phyloP scores from a whole-genome alignment of 2,888 invertebrate genomes.

The Eilema sororculum region DNA sequence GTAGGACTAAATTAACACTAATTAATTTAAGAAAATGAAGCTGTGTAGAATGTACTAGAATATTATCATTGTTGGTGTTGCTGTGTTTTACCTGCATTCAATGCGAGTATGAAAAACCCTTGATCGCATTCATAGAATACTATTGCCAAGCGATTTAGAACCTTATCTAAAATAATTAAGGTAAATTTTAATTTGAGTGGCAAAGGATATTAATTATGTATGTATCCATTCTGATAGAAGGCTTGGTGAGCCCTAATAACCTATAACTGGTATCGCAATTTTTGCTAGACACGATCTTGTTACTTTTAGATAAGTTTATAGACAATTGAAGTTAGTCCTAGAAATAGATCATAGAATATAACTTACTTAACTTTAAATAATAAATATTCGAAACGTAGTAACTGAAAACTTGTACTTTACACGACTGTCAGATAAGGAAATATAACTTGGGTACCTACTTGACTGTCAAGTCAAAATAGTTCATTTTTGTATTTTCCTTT shows the following conservation, averaged over 20 bases:
- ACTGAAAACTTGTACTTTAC: neutral
- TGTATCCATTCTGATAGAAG: constrained; percentile 21
- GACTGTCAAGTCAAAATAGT: neutral
- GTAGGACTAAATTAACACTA: neutral
- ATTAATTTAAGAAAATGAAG: neutral
- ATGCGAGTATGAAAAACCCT: constrained; percentile 1
- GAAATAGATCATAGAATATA: neutral
- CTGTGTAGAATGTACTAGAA: neutral
- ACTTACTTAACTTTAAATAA: neutral
- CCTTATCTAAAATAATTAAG: constrained; percentile 8
- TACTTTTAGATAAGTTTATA: neutral
- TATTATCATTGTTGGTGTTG: neutral
- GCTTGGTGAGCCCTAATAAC: constrained; percentile 19
- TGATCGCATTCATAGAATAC: constrained; percentile 26
- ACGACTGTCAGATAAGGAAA: too few relatives aligned
- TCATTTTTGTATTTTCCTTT: too few relatives aligned
- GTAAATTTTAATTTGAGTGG: constrained; percentile 14
- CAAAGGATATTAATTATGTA: constrained; percentile 32
- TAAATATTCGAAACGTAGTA: neutral
- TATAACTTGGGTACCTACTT: neutral
- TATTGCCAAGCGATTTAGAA: constrained; percentile 24
- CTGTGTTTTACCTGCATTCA: neutral
- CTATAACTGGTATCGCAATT: constrained; percentile 26
- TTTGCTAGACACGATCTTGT: constrained; percentile 11
- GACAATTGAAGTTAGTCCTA: neutral